Conservation (phyloP, 2,113 vertebrate species). For the Scortum barcoo region DNA sequence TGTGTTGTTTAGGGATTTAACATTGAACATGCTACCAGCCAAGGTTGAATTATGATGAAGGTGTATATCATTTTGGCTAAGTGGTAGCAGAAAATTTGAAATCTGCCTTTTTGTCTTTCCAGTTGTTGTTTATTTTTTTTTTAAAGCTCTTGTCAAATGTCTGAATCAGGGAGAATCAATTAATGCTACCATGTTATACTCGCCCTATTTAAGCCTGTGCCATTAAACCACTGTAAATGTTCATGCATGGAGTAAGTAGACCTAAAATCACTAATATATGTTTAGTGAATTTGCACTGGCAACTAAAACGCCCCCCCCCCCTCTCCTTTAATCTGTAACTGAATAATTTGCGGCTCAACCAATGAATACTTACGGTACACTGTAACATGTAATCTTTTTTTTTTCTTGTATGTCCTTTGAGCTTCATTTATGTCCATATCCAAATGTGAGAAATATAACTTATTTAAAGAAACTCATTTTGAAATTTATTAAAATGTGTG, state of each 20-base stretch:
- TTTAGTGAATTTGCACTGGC: constrained; percentile 35
- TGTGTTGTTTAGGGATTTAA: constrained; percentile 15
- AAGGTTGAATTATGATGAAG: not conserved
- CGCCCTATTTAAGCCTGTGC: constrained; percentile 5
- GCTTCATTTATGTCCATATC: constrained; percentile 23
- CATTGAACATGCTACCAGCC: not conserved
- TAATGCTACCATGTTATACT: not conserved
- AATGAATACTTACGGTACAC: constrained; percentile 26
- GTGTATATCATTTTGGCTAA: not conserved
- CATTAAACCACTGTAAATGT: constrained; percentile 33
- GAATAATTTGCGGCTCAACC: constrained; percentile 38
- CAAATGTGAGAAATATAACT: constrained; percentile 34
- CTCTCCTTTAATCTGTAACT: not conserved
- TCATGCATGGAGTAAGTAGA: constrained; percentile 58
- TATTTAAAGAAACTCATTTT: constrained; percentile 47
- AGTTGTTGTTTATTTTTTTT: not conserved
- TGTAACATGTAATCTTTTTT: constrained; percentile 24
- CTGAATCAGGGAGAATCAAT: constrained; percentile 11
- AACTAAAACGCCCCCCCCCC: not conserved
- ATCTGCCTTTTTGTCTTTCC: constrained; percentile 14
- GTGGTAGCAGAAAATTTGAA: not conserved
- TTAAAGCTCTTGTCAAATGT: not conserved
- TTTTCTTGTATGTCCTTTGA: constrained; percentile 42
- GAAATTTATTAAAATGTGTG: constrained; percentile 74
- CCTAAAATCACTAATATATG: constrained; percentile 18